Percentiles rank a stretch among this genome's conserved stretches.
Evolutionary conservation across 2,797 vertebrate genomes (phyloP).

Genomic region (Rhincodon typus): DNA sequence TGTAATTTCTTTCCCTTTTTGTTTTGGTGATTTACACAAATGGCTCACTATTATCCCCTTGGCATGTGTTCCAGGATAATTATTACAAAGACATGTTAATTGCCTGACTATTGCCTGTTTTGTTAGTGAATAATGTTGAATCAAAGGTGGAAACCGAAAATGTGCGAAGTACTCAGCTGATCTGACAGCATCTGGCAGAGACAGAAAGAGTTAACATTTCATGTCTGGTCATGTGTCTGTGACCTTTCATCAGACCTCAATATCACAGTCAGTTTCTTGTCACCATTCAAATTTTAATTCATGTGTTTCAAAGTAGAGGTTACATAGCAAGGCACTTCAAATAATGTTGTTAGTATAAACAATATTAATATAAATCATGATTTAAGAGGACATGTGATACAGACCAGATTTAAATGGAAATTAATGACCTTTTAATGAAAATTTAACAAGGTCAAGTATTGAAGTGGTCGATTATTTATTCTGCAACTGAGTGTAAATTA

Average conservation of each 20-base stretch:
- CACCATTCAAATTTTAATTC: neutral
- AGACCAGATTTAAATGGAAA: neutral
- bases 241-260: neutral
- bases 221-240: neutral
- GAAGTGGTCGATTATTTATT: neutral
- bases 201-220: neutral
- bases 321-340: neutral
- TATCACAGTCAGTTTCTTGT: neutral
- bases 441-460: neutral
- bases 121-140: neutral
- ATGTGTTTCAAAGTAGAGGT: neutral
- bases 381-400: neutral
- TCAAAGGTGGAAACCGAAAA: neutral
- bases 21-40: neutral
- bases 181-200: neutral
- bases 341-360: neutral
- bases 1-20: neutral
- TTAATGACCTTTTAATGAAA: slow-evolving; percentile 16
- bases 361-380: slow-evolving; percentile 2
- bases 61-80: neutral
- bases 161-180: neutral
- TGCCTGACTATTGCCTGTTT: neutral
- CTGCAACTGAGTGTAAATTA: neutral
- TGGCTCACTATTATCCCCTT: neutral
- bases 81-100: neutral